Evolutionary conservation across 2,113 vertebrate species (phyloP).

Genomic region (Marmota monax): DNA sequence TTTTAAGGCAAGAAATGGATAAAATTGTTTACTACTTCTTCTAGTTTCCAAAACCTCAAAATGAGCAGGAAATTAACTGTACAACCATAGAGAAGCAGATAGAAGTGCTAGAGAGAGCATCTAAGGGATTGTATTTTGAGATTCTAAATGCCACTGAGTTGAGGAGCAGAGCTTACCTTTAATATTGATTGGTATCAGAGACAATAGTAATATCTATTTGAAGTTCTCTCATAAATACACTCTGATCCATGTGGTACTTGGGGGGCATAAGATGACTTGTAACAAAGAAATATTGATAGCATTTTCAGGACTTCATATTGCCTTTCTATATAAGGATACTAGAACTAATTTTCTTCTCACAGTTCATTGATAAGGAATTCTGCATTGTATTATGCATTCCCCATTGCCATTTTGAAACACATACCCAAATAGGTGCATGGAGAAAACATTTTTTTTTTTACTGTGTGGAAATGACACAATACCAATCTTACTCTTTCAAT

Average conservation of each 20-base stretch:
- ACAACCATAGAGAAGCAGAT: background rate
- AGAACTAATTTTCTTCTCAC: slow-evolving; percentile 28
- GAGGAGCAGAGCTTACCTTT: background rate
- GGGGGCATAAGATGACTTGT: background rate
- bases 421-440: background rate
- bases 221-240: background rate
- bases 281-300: background rate
- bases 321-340: background rate
- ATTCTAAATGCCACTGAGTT: background rate
- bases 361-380: background rate
- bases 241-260: background rate
- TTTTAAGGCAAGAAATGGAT: background rate
- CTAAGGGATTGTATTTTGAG: background rate
- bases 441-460: background rate
- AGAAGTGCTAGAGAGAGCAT: background rate
- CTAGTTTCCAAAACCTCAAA: background rate
- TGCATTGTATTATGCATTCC: background rate
- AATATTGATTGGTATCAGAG: background rate
- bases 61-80: background rate
- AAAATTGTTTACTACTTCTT: background rate
- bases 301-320: background rate
- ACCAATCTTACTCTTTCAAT: background rate
- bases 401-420: slow-evolving; percentile 46
- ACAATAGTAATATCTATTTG: background rate
- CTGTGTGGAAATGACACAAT: background rate